Base-by-base conservation (phyloP, 2,113 vertebrate genomes). In the Eptesicus fuscus region DNA sequence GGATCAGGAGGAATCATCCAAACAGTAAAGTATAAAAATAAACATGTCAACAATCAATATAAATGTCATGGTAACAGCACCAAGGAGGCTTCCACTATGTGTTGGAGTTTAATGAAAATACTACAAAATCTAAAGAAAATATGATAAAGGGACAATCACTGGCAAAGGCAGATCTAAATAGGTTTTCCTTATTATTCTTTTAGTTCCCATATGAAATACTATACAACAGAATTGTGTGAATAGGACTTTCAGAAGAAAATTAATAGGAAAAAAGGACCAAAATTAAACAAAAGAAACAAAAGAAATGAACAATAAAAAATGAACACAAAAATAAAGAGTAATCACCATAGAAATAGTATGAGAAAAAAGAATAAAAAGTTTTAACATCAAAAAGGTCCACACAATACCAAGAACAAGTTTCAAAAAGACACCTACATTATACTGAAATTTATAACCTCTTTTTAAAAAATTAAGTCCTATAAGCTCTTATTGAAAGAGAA, bases 121-220 rank as follows among this genome's bases (percentile, higher is more conserved):
- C 47, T 88, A 69, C 42, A 70, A 83, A 89, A 69, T 71, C 40
- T 88, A 42, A 92, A 92, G 69, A 42, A 95, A 84, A 53, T 30
- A 37, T 4, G 23, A 74, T 35, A 88, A 88, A 95, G 76, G n/a
- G 2, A 40, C 70, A 82, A 77, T 69, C 78, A 76, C 0, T 22
- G 35, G 49, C 65, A 44, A 79, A 86, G 17, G 53, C 4, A 7
- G n/a, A 37, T 4, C 28, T 14, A 63, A 23, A 35, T 30, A 56
- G 23, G 30, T 83, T 23, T 63, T 40, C 51, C 73, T 74, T 56
- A 53, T 44, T 79, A 30, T 17, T 93, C 32, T 78, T 53, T 88
- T 61, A 88, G 77, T 70, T 88, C 76, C n/a, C 3, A 25, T 22
- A 67, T 37, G 10, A 95, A 71, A 73, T 82, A 82, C 23, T 65